Evolutionary conservation across 2,113 vertebrate genomes (phyloP), one percentile per base, ranked within the genome.

Genomic region (Pseudolaguvia tuberculata): DNA sequence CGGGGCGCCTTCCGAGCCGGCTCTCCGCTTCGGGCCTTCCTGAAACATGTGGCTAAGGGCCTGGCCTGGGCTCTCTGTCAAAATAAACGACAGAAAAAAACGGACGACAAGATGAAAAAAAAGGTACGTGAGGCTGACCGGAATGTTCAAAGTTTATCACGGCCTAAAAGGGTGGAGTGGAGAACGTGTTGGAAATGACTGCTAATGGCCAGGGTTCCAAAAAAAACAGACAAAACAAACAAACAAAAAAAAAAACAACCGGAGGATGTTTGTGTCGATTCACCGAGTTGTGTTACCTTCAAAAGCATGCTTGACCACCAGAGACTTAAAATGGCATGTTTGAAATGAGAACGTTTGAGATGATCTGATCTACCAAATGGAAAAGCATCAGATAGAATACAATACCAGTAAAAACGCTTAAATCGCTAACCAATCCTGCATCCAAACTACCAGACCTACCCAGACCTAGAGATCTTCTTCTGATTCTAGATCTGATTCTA

Each of bases 51-150:
- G 93, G 93, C 92, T 94, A 92, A 95, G 93, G 93, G 93, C 95
- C 93, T 95, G 94, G 92, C 94, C 94, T 93, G 94, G 94, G 93
- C 94, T 94, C 92, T 95, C 94, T 95, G 94, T 95, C 74, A 76
- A 75, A 81, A 77, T 82, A 91, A 91, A 65, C 75, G 81, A 80
- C 50, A 59, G 9, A 23, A 73, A 55, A 74, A 72, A 72, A 80
- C 83, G 82, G 74, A 77, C 75, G 80, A 63, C 61, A 66, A 67
- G 76, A 58, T 72, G 76, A 58, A 66, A 65, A 35, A n/a, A 31
- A 62, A 59, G 47, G 76, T 63, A 68, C 66, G 56, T 53, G 75
- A 53, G 50, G 63, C 11, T 53, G 20, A 55, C 10, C 13, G 23
- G 67, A 78, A 42, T 66, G 56, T 31, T 42, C n/a, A 23, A 62